Conservation (phyloP, 2,797 vertebrate genomes). For the Falco rusticolus region DNA sequence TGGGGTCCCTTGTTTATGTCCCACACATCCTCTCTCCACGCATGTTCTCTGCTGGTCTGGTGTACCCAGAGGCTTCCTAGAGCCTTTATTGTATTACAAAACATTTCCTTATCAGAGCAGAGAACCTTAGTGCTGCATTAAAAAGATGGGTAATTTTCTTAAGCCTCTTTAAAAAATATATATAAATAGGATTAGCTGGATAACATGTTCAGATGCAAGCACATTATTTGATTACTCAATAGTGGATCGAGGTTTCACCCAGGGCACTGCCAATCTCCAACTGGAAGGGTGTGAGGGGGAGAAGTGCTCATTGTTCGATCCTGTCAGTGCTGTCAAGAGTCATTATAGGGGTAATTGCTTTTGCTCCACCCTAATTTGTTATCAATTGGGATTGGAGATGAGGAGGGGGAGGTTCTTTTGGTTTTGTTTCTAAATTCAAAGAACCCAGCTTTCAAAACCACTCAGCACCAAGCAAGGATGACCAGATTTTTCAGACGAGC, state of each 20-base stretch:
- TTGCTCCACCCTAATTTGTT: constrained; percentile 65
- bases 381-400: neutral
- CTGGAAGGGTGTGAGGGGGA: constrained; percentile 15
- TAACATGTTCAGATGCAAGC: constrained; percentile 80
- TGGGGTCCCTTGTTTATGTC: constrained; percentile 71
- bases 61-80: constrained; percentile 79
- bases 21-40: constrained; percentile 70
- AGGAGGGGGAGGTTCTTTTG: neutral
- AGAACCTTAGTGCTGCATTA: constrained; percentile 80
- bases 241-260: constrained; percentile 78
- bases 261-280: constrained; percentile 76
- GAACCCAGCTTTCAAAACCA: neutral
- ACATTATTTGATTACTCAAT: constrained; percentile 80
- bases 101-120: constrained; percentile 79
- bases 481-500: neutral
- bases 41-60: constrained; percentile 38
- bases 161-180: constrained; percentile 78
- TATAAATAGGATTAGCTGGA: constrained; percentile 81
- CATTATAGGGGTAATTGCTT: constrained; percentile 77
- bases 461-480: neutral
- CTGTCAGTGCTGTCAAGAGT: constrained; percentile 78
- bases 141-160: constrained; percentile 84
- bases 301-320: constrained; percentile 75
- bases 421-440: constrained; percentile 42
- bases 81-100: constrained; percentile 81